phyloP scores from a whole-genome alignment of 2,888 invertebrate species.

The Boloria euphrosyne region DNA sequence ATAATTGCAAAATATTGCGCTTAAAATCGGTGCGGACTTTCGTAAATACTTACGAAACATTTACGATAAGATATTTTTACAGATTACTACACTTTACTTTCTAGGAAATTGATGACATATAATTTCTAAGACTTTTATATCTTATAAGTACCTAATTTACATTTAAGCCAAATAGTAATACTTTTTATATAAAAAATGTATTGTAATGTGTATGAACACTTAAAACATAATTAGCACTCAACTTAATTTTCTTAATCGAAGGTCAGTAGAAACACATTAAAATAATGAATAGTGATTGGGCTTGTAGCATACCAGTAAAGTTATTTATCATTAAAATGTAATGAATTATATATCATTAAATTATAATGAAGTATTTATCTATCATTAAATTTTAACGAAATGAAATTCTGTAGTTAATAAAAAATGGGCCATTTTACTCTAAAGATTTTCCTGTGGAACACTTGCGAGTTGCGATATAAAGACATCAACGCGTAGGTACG shows the following conservation, averaged over 20 bases:
- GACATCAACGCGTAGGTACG: constrained; percentile 69
- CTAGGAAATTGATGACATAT: too few species aligned
- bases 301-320: not conserved
- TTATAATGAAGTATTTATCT: too few species aligned
- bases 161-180: too few species aligned
- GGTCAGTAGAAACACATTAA: constrained; percentile 23
- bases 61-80: not conserved
- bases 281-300: constrained; percentile 2
- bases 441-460: constrained; percentile 11
- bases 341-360: too few species aligned
- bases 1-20: constrained; percentile 19
- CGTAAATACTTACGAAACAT: constrained; percentile 16
- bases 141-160: too few species aligned
- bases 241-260: constrained; percentile 19
- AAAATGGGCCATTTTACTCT: not conserved
- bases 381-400: too few species aligned
- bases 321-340: not conserved
- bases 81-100: not conserved
- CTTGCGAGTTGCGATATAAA: constrained; percentile 63
- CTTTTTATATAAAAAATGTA: too few species aligned
- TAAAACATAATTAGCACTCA: too few species aligned
- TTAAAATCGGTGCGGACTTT: constrained; percentile 15
- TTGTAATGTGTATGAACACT: too few species aligned
- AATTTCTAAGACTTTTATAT: too few species aligned
- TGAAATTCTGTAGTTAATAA: not conserved